phyloP scores from a whole-genome alignment of 2,797 vertebrate genomes.

The Tympanoctomys barrerae region DNA sequence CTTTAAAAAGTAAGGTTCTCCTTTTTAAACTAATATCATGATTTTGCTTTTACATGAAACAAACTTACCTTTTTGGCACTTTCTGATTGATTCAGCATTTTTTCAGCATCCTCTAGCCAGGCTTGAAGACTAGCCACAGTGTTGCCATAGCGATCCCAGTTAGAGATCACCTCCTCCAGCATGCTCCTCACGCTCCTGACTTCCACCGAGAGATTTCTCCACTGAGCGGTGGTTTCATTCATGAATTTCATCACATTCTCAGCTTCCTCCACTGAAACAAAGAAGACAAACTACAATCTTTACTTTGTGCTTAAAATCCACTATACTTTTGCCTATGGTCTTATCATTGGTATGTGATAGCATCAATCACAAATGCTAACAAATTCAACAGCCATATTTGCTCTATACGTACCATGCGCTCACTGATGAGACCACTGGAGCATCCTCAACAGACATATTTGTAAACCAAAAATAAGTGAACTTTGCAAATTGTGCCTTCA shows the following conservation, averaged over 20 bases:
- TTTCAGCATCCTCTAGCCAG: slow-evolving; percentile 98
- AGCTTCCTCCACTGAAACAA: slow-evolving; percentile 93
- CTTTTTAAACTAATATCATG: neutral
- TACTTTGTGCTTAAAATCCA: neutral
- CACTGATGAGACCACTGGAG: too few relatives aligned
- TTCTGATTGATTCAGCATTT: slow-evolving; percentile 96
- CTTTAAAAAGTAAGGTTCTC: neutral
- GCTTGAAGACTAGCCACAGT: slow-evolving; percentile 96
- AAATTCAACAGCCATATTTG: neutral
- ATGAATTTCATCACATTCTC: slow-evolving; percentile 97
- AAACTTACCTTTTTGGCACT: slow-evolving; percentile 93
- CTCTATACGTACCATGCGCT: too few relatives aligned
- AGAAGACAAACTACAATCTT: slow-evolving; percentile 17
- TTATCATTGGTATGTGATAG: neutral
- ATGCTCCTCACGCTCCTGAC: slow-evolving; percentile 98
- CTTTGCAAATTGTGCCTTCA: neutral
- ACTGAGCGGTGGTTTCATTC: slow-evolving; percentile 94
- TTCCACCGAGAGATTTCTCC: slow-evolving; percentile 97
- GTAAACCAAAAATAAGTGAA: slow-evolving; percentile 23
- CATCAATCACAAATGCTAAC: neutral
- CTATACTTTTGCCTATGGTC: neutral
- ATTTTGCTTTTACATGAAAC: accelerated
- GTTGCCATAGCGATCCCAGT: slow-evolving; percentile 97
- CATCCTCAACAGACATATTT: neutral
- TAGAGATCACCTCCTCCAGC: slow-evolving; percentile 97